Conservation (phyloP, 2,797 vertebrate species). For the Malacoraja senta region DNA sequence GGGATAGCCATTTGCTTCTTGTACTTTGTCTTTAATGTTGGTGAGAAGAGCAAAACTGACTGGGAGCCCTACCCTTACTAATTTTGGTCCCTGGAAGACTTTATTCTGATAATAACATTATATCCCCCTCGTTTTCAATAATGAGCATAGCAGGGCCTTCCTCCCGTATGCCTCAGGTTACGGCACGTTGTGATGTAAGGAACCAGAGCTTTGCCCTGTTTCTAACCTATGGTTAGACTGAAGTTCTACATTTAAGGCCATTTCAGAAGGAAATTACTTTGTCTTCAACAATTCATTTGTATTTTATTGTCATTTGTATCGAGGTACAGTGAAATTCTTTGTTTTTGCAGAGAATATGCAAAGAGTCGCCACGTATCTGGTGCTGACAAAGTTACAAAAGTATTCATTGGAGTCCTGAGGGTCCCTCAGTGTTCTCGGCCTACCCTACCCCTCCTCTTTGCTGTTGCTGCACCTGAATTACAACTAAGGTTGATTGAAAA, state of each 20-base stretch:
- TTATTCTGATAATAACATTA: background rate
- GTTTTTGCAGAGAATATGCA: too few species aligned
- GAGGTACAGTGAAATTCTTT: too few species aligned
- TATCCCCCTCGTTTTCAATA: background rate
- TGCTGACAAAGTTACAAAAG: too few species aligned
- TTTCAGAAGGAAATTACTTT: background rate
- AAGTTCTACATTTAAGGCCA: background rate
- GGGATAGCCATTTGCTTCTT: too few species aligned
- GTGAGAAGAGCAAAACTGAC: too few species aligned
- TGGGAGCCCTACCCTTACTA: background rate
- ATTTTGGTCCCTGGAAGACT: too few species aligned
- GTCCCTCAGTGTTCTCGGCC: too few species aligned
- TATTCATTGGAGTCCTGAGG: too few species aligned
- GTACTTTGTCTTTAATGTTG: too few species aligned
- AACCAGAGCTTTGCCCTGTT: background rate
- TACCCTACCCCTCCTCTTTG: background rate
- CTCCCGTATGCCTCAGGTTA: background rate
- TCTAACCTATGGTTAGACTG: background rate
- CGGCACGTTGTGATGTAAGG: background rate
- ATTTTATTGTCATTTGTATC: too few species aligned
- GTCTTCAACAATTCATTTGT: too few species aligned
- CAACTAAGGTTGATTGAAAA: background rate
- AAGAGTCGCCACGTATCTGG: too few species aligned
- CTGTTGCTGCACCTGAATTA: background rate
- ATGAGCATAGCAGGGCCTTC: background rate